Percentiles rank a stretch among this genome's conserved stretches.
Evolutionary conservation across 2,113 vertebrate genomes (phyloP).

Genomic region (Dicaeum eximium): DNA sequence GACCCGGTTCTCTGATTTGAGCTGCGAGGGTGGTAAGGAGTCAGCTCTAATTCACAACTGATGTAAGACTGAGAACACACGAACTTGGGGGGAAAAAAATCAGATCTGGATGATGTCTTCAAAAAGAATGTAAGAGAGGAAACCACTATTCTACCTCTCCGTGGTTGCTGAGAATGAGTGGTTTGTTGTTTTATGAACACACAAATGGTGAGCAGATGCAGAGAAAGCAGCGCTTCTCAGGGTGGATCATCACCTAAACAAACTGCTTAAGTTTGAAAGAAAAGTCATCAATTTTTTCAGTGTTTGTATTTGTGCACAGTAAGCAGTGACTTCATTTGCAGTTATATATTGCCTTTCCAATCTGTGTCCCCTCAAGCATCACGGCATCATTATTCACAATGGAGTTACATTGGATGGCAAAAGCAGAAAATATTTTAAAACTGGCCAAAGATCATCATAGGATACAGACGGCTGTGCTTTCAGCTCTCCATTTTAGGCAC

Average conservation of each 20-base stretch:
- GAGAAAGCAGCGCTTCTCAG: background rate
- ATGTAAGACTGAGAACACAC: rapidly evolving
- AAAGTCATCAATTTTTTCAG: background rate
- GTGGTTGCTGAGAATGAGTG: background rate
- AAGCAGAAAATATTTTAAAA: background rate
- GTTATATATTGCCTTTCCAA: background rate
- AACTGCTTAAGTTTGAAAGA: background rate
- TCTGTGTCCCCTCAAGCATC: background rate
- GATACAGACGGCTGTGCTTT: background rate
- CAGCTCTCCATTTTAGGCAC: background rate
- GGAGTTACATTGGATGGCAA: background rate
- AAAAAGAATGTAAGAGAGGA: background rate
- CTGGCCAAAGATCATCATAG: background rate
- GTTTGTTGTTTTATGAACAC: background rate
- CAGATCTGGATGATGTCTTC: background rate
- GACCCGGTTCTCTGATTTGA: background rate
- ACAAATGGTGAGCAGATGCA: background rate
- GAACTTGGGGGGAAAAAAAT: rapidly evolving
- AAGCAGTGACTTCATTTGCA: background rate
- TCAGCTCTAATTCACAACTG: background rate
- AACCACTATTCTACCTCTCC: background rate
- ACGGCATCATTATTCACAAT: background rate
- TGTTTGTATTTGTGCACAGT: background rate
- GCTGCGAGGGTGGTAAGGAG: background rate
- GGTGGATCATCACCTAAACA: background rate